Conservation (phyloP, 64 coral and sea anemone genomes). For the Actinia tenebrosa region DNA sequence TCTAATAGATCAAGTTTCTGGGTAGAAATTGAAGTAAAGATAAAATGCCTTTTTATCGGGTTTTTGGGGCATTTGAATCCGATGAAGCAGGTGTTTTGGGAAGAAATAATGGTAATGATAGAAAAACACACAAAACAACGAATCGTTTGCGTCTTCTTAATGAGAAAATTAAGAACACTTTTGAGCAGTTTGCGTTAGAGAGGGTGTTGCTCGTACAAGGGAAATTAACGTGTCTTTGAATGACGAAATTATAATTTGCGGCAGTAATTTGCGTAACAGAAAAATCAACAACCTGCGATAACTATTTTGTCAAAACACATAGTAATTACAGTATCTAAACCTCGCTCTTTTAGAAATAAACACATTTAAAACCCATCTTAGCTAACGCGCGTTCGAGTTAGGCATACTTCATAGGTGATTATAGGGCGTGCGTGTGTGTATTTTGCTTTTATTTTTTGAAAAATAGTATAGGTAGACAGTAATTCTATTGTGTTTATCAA, state of each 20-base stretch:
- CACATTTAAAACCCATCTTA: too few species aligned
- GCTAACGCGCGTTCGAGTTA: too few species aligned
- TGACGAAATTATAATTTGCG: too few species aligned
- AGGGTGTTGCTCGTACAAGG: neutral
- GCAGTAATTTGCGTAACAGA: neutral
- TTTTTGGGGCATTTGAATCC: neutral
- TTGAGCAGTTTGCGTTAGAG: neutral
- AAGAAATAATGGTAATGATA: neutral
- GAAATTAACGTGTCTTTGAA: neutral
- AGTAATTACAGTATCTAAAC: neutral
- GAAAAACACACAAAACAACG: neutral
- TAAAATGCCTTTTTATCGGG: slow-evolving; percentile 5
- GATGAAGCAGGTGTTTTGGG: neutral
- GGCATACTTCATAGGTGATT: too few species aligned
- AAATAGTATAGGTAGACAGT: too few species aligned
- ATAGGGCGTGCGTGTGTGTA: too few species aligned
- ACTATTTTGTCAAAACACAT: neutral
- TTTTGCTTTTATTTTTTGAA: too few species aligned
- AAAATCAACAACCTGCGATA: neutral
- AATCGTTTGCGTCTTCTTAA: neutral
- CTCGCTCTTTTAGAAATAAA: neutral
- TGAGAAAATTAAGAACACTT: neutral
- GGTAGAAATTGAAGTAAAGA: neutral
- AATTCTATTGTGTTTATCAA: too few species aligned
- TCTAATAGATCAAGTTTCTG: neutral